Conservation (phyloP, 1,140 invertebrate species). For the Drosophila parvula region DNA sequence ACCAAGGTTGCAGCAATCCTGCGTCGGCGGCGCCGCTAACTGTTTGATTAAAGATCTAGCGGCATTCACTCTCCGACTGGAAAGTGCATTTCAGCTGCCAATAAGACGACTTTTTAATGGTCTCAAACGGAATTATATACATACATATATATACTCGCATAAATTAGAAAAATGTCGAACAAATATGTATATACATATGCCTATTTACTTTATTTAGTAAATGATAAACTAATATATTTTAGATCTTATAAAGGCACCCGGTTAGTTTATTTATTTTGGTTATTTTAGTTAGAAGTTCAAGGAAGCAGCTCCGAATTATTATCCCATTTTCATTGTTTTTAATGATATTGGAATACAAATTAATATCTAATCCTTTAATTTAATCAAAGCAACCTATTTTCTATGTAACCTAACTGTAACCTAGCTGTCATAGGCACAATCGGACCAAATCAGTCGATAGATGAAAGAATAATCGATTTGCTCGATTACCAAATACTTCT, state of each 20-base stretch:
- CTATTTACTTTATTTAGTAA: not conserved
- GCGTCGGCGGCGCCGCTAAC: slow-evolving; percentile 73
- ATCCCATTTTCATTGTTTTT: too few species aligned
- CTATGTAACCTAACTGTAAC: too few species aligned
- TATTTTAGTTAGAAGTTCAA: too few species aligned
- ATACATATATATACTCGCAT: too few species aligned
- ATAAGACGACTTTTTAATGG: slow-evolving; percentile 4
- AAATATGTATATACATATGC: not conserved
- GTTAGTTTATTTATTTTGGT: not conserved
- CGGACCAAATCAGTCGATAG: too few species aligned
- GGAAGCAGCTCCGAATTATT: too few species aligned
- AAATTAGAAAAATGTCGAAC: not conserved
- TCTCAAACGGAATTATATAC: not conserved
- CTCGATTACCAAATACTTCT: too few species aligned
- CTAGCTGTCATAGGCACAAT: too few species aligned
- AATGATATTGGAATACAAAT: too few species aligned
- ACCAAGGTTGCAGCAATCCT: slow-evolving; percentile 70
- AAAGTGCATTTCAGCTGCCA: slow-evolving; percentile 15
- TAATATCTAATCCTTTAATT: too few species aligned
- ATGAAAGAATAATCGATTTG: too few species aligned
- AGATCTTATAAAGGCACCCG: not conserved
- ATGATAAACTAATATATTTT: not conserved
- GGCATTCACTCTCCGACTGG: slow-evolving; percentile 29
- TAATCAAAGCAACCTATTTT: too few species aligned
- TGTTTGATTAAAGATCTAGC: slow-evolving; percentile 67